These are phyloP conservation scores for Oscheius sp. DNA, from an alignment of 2,888 invertebrate genomes.

Conservation along the genomic window DNA sequence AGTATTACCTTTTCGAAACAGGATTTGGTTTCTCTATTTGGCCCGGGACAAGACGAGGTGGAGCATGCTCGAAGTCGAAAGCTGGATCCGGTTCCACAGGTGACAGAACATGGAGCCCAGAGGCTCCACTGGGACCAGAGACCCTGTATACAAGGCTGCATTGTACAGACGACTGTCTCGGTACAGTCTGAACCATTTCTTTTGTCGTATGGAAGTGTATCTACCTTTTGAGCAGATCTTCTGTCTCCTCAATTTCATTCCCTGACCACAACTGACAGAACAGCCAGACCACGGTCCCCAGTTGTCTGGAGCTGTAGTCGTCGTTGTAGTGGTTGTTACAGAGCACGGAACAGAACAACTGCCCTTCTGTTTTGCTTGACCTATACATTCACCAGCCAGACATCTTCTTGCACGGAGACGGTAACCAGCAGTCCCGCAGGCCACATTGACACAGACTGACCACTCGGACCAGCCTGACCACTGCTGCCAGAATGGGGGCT, in stretches of 20 bases:
- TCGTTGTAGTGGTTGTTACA: neutral
- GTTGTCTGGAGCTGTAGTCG: conserved; percentile 1
- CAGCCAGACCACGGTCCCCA: conserved; percentile 58
- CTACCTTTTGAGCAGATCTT: conserved; percentile 46
- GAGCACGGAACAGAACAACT: conserved; percentile 31
- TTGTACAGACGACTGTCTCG: conserved; percentile 41
- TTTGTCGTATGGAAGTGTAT: neutral
- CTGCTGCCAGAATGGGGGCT: conserved; percentile 48
- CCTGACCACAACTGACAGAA: conserved; percentile 55
- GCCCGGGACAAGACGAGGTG: conserved; percentile 44
- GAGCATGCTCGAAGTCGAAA: conserved; percentile 48
- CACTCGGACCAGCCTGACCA: conserved; percentile 59
- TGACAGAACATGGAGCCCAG: conserved; percentile 33
- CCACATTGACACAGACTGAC: conserved; percentile 53
- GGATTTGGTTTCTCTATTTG: conserved; percentile 43
- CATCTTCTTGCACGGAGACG: conserved; percentile 53
- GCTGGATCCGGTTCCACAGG: conserved; percentile 48
- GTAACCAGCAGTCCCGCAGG: conserved; percentile 49
- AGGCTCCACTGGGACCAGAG: conserved; percentile 52
- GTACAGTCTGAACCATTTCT: conserved; percentile 42
- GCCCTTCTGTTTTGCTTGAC: conserved; percentile 40
- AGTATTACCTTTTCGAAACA: conserved; percentile 33
- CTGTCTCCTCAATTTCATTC: conserved; percentile 45
- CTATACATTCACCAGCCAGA: conserved; percentile 51
- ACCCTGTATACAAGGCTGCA: conserved; percentile 17